Evolutionary conservation across 2,888 invertebrate genomes (phyloP), one percentile per base, ranked within the genome.

Genomic region (Archips xylosteana): DNA sequence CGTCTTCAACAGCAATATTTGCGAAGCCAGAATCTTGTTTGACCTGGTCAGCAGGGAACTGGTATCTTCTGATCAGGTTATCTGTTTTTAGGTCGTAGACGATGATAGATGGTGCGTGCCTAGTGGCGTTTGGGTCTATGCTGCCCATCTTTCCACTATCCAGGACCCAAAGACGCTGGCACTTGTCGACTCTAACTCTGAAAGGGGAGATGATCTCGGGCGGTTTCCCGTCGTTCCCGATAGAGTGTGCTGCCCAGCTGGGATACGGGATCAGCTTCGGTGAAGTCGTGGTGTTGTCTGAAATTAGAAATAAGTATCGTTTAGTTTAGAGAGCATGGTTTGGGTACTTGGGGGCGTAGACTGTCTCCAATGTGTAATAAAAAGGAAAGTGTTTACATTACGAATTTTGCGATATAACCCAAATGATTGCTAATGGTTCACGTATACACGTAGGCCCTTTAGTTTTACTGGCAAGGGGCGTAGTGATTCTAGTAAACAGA

Each of bases 231-330:
- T 92, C 94, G 23, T 86, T 88, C 9, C 86, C 89, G 57, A 90
- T 95, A 60, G 96, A 96, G 82, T 97, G 97, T 0, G 97, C 96
- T 75, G 96, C 96, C 97, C 97, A 97, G 79, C 96, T 96, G 0
- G 97, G 97, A 80, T 96, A 97, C 0, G 97, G 97, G n/a, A 94
- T 96, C 72, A 97, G 87, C 54, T 95, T 93, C 0, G 97, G 97
- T 5, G 97, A 96, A 72, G 94, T 95, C 0, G 95, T 95, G 0
- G 95, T 91, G 71, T 93, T 95, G 83, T 97, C 97, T 97, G 94
- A 42, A 95, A 95, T 72, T 65, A 76, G 75, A 74, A 79, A 76
- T 42, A 70, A 71, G 70, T 71, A 15, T 32, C 42, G 42, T 57
- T 39, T 57, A 13, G 13, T 34, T 1, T 59, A 23, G 23, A 23